Conservation (phyloP, 2,888 invertebrate genomes). For the Notodromas monacha region DNA sequence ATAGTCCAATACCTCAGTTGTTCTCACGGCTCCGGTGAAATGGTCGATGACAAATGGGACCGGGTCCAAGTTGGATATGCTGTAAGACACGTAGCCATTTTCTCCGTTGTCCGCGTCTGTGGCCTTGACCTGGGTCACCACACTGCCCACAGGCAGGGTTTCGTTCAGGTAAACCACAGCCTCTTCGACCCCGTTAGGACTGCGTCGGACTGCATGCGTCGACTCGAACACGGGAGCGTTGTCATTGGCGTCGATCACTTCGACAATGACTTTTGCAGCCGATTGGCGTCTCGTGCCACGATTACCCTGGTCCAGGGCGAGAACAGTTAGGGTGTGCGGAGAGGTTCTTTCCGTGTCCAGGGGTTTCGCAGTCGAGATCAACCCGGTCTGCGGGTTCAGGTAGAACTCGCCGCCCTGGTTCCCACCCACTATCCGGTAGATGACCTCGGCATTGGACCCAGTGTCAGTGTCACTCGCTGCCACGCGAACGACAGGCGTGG, state of each 20-base stretch:
- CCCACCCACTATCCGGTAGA: constrained; percentile 59
- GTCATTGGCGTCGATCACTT: constrained; percentile 52
- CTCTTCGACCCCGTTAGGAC: constrained; percentile 25
- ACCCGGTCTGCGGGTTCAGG: constrained; percentile 56
- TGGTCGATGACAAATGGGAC: constrained; percentile 87
- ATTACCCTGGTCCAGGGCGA: constrained; percentile 58
- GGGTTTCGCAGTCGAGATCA: constrained; percentile 43
- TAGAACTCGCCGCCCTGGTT: constrained; percentile 61
- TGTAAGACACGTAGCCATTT: constrained; percentile 77
- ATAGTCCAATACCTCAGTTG: constrained; percentile 49
- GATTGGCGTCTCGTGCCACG: constrained; percentile 48
- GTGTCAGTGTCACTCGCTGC: constrained; percentile 55
- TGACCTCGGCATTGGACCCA: constrained; percentile 47
- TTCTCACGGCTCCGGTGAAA: constrained; percentile 59
- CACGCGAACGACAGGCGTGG: constrained; percentile 53
- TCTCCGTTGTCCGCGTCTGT: constrained; percentile 67
- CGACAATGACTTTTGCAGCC: constrained; percentile 60
- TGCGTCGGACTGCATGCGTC: constrained; percentile 19
- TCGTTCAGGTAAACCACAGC: constrained; percentile 35
- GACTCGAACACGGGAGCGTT: constrained; percentile 19
- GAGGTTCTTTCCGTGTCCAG: constrained; percentile 56
- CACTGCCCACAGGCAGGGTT: constrained; percentile 51
- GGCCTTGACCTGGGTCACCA: constrained; percentile 49
- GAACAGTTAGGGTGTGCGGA: constrained; percentile 53
- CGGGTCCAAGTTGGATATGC: constrained; percentile 45